Evolutionary conservation across 2,797 vertebrate genomes (phyloP).

Genomic region (Chelidonichthys spinosus): DNA sequence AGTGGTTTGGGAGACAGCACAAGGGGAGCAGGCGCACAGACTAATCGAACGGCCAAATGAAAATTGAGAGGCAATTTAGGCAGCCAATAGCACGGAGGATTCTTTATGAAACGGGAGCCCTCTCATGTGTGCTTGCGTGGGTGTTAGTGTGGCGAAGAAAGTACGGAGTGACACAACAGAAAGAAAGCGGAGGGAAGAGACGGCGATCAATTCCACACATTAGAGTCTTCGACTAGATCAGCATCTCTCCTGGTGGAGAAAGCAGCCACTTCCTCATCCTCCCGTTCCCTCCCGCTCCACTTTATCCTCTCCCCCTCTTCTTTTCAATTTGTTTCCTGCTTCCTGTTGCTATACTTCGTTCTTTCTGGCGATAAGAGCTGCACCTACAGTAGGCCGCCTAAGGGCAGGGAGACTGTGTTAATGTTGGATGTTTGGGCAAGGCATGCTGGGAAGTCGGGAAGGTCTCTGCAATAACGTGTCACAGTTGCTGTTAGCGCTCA

Average conservation of each 20-base stretch:
- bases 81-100: slow-evolving; percentile 54
- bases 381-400: slow-evolving; percentile 30
- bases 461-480: background rate
- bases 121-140: slow-evolving; percentile 1
- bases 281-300: slow-evolving; percentile 14
- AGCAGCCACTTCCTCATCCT: slow-evolving; percentile 26
- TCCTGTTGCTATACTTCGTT: slow-evolving; percentile 16
- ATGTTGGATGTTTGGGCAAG: slow-evolving; percentile 33
- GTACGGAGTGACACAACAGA: slow-evolving; percentile 24
- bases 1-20: slow-evolving; percentile 37
- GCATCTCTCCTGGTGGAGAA: slow-evolving; percentile 33
- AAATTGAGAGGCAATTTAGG: slow-evolving; percentile 78
- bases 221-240: slow-evolving; percentile 41
- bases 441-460: slow-evolving; percentile 22
- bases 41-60: slow-evolving; percentile 73
- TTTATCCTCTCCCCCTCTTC: slow-evolving; percentile 10
- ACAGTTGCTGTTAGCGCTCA: slow-evolving; percentile 4
- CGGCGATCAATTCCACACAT: slow-evolving; percentile 55
- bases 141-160: slow-evolving; percentile 27
- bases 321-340: slow-evolving; percentile 2
- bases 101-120: slow-evolving; percentile 45
- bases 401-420: slow-evolving; percentile 26
- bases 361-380: slow-evolving; percentile 20
- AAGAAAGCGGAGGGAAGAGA: slow-evolving; percentile 33
- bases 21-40: slow-evolving; percentile 39